phyloP scores from a whole-genome alignment of 1,140 invertebrate species.

The Aricia agestis region DNA sequence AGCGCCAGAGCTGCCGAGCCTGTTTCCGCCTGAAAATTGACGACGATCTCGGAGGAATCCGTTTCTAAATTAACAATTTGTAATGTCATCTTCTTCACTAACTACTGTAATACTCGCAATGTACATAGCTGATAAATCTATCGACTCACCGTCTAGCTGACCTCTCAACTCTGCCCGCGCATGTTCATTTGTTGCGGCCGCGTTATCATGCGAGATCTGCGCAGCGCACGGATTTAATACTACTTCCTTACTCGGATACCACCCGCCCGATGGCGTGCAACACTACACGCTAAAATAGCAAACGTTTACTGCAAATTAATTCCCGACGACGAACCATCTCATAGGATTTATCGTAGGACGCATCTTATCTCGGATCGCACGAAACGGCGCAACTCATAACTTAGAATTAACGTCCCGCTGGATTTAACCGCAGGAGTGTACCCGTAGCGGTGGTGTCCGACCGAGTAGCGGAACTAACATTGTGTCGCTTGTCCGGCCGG shows the following conservation, averaged over 20 bases:
- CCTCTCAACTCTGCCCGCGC: constrained; percentile 44
- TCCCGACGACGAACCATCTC: not conserved
- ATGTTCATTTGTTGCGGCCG: constrained; percentile 67
- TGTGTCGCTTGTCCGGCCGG: constrained; percentile 18
- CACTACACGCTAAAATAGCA: constrained; percentile 32
- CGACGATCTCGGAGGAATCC: not conserved
- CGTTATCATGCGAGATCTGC: constrained; percentile 47
- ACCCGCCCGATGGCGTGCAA: constrained; percentile 33
- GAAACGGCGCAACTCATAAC: not conserved
- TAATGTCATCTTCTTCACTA: constrained; percentile 3
- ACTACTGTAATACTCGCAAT: constrained; percentile 15
- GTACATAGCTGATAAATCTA: constrained; percentile 18
- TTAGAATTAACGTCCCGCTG: not conserved
- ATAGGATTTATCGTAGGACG: constrained; percentile 1
- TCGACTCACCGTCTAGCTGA: constrained; percentile 11
- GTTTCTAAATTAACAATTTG: not conserved
- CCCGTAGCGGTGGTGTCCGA: constrained; percentile 23
- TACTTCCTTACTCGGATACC: constrained; percentile 27
- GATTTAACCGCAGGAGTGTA: constrained; percentile 11
- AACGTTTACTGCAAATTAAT: constrained; percentile 19
- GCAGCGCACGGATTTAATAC: constrained; percentile 32
- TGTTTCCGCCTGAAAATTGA: not conserved
- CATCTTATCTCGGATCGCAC: constrained; percentile 1
- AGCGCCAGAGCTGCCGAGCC: constrained; percentile 7
- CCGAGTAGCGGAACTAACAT: constrained; percentile 15